Evolutionary conservation across 92 coral and sea anemone genomes (phyloP).

Genomic region (Metridium senile): DNA sequence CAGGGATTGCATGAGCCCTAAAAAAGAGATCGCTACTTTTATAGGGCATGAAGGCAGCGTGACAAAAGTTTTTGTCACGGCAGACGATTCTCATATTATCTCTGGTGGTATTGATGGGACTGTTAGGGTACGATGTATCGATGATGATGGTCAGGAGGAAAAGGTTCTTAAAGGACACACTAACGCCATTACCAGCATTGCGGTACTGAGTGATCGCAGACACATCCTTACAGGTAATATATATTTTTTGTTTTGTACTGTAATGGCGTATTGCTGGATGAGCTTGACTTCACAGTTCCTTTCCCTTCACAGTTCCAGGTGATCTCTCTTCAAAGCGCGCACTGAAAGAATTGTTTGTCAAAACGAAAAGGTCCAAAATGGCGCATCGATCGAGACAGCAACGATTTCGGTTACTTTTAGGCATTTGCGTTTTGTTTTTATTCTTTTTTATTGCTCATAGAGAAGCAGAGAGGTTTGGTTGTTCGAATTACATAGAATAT

Average conservation of each 20-base stretch:
- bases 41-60: slow-evolving; percentile 61
- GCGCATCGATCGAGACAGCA: too few species aligned
- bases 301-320: too few species aligned
- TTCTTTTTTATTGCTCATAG: too few species aligned
- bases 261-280: not conserved
- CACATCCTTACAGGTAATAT: slow-evolving; percentile 40
- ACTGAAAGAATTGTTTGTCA: too few species aligned
- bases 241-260: too few species aligned
- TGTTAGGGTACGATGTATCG: slow-evolving; percentile 37
- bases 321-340: too few species aligned
- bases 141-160: slow-evolving; percentile 27
- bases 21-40: slow-evolving; percentile 22
- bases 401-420: too few species aligned
- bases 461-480: too few species aligned
- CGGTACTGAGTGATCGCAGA: slow-evolving; percentile 41
- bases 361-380: too few species aligned
- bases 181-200: slow-evolving; percentile 52
- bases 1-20: slow-evolving; percentile 68
- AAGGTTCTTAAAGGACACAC: slow-evolving; percentile 59
- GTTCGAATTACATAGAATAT: too few species aligned
- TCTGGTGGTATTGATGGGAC: slow-evolving; percentile 67
- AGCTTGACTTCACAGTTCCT: too few species aligned
- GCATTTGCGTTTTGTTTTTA: too few species aligned
- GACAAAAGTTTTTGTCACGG: slow-evolving; percentile 46
- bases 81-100: slow-evolving; percentile 47